Percentiles rank a stretch among this genome's conserved stretches.
Conservation (phyloP, 2,113 vertebrate species). For the Nothocercus nigrocapillus region DNA sequence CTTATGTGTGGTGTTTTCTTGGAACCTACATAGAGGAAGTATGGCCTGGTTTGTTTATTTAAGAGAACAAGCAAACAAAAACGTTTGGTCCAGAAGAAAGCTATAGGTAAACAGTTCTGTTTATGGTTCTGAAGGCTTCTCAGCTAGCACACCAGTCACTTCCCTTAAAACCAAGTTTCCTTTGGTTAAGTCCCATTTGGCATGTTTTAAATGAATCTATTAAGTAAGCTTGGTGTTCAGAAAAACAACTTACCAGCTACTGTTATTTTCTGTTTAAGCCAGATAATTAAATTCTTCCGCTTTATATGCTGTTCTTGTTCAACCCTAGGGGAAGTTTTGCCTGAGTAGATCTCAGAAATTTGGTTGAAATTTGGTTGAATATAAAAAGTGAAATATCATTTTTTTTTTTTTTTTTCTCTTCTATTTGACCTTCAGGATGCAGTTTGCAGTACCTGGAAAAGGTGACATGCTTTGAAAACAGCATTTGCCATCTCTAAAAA, state of each 20-base stretch:
- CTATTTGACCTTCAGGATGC: not conserved
- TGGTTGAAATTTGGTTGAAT: not conserved
- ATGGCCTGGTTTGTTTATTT: not conserved
- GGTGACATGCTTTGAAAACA: not conserved
- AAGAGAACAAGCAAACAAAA: not conserved
- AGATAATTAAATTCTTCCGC: rapidly evolving
- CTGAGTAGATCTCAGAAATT: not conserved
- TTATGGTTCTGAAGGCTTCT: not conserved
- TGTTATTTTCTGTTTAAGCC: not conserved
- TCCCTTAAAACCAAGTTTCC: not conserved
- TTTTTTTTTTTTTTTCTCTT: too few relatives aligned
- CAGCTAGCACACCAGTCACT: not conserved
- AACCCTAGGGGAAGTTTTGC: not conserved
- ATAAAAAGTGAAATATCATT: not conserved
- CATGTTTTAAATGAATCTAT: not conserved
- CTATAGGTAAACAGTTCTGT: not conserved
- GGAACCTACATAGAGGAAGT: not conserved
- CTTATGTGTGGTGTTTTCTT: not conserved
- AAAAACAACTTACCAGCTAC: not conserved
- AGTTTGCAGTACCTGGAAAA: not conserved
- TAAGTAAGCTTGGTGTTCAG: not conserved
- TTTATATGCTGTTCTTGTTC: not conserved
- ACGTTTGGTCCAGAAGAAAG: not conserved
- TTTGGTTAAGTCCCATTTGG: not conserved
- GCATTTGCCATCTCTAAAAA: not conserved